Base-by-base conservation (phyloP, 1,140 invertebrate species). In the Aphaenogaster ashmeadi region DNA sequence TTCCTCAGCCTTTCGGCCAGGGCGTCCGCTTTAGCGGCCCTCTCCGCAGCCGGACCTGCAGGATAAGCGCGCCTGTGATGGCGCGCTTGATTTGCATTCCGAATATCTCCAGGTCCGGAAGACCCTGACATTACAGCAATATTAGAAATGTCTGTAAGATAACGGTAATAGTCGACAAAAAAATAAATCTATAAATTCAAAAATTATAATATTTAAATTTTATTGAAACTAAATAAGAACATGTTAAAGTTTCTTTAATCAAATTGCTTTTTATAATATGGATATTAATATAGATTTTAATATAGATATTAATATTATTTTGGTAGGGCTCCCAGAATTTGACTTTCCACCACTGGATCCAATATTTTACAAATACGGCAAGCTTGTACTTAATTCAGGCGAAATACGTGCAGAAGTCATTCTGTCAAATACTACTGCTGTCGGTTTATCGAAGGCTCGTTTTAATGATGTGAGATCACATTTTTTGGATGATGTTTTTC, bases 291-390 rank as follows among this genome's bases (percentile, higher is more conserved):
- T 27, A 27, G 27, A 27, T 27, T 27, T 27, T 27, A 27, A 27
- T 27, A 27, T 27, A 27, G 27, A 27, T 27, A 27, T 21, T 41
- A 58, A 38, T 56, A 27, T 21, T 15, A 41, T 77, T 3, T 58
- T 77, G 33, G 9, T 6, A 77, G 74, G 74, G 15, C 36, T 56
- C 38, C 36, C 71, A 74, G 52, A 74, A 74, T 56, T 74, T 18
- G 36, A 74, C 5, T n/a, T 56, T 41, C 52, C 52, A 38, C 1
- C 36, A 38, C 8, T 78, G 15, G 74, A 78, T 62, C 74, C 56
- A 33, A 11, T 78, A 18, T 7, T 1, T 78, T 27, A 78, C 0
- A 9, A 78, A 47, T 0, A 27, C 0, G 21, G 21, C 1, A n/a
- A 2, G 6, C 0, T 2, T 44, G 38, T 6, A 33, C 33, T 44